Conservation (phyloP, 2,797 vertebrate genomes). For the Leucoraja ocellata region DNA sequence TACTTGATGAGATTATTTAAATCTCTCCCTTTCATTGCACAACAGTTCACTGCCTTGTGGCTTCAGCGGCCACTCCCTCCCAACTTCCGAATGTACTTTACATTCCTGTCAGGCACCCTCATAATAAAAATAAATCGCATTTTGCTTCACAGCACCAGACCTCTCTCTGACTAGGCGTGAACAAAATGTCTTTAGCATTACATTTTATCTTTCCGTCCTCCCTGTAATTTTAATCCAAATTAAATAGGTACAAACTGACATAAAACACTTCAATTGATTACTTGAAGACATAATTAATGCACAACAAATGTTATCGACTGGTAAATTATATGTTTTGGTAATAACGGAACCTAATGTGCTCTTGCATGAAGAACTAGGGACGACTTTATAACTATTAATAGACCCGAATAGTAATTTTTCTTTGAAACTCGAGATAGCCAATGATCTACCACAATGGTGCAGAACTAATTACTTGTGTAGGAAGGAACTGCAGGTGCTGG, state of each 20-base stretch:
- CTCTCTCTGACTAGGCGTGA: neutral
- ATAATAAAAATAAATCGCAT: conserved; percentile 25
- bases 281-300: conserved; percentile 31
- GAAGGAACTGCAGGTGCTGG: too few species aligned
- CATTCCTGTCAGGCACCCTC: conserved; percentile 28
- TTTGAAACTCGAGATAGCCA: neutral
- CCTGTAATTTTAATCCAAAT: conserved; percentile 8
- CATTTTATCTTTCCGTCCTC: conserved; percentile 13
- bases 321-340: conserved; percentile 30
- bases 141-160: conserved; percentile 16
- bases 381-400: neutral
- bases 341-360: conserved; percentile 4
- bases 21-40: neutral
- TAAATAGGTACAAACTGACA: neutral
- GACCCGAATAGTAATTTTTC: too few species aligned
- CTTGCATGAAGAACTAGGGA: neutral
- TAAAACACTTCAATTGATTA: conserved; percentile 10
- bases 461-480: neutral
- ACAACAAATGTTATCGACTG: conserved; percentile 22
- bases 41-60: neutral
- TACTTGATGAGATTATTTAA: conserved; percentile 16
- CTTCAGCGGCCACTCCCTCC: neutral
- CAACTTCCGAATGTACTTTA: conserved; percentile 2
- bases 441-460: neutral
- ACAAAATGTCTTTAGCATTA: neutral